Base-by-base conservation (phyloP, 1,140 invertebrate genomes). In the Lepidurus packardi region DNA sequence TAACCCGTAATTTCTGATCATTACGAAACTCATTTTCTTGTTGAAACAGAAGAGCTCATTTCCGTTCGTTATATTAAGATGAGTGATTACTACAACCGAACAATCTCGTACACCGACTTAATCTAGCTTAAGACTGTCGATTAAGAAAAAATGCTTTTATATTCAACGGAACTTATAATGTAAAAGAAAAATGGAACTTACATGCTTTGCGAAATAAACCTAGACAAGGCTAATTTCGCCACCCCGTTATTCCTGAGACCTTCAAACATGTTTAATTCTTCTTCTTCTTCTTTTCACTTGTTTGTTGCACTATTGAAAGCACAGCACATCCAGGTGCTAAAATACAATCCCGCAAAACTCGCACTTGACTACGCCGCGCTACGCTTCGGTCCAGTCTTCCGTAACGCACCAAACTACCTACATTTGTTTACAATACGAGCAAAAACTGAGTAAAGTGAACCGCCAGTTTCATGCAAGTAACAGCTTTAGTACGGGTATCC, bases 121-220 rank as follows among this genome's bases (percentile, higher is more conserved):
- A 34, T 34, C 34, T 34, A 34, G 34, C 3, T 34, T 34, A 34
- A 34, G 3, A 4, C 3, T 34, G 34, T 34, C 34, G 34, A 34
- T 4, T 34, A 34, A 34, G 34, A 34, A 34, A 34, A 34, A 34
- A 34, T 34, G 34, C 34, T 4, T 34, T 34, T 34, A 34, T 34
- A 34, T 34, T 34, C 34, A 34, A 34, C 1, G 34, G 3, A 34
- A 34, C 2, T 41, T 41, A 77, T 7, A 79, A 75, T n/a, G 21
- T 65, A 44, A 76, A 34, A 73, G 34, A 43, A 80, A 45, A 75
- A 65, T 77, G 80, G 75, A 87, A 90, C 90, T 91, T 87, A 91
- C 90, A 91, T 87, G 85, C 90, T 91, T 83, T 91, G 90, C 21
- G 90, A 91, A 73, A 91, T 87, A 84, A 91, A 91, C 83, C 89